Conservation (phyloP, 2,797 vertebrate species). For the Platalea minor region DNA sequence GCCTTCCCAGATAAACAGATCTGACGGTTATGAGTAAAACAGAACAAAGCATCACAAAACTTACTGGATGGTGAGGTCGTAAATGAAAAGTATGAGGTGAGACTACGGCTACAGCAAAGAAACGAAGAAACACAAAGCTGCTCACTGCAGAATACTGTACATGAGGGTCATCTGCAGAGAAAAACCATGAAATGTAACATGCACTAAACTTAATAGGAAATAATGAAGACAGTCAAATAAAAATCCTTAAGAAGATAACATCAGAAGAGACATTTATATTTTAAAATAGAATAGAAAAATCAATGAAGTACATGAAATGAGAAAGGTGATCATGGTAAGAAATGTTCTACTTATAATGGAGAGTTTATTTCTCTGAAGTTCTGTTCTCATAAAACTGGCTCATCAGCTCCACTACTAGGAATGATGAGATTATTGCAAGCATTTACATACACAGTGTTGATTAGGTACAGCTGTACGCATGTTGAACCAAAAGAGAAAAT, state of each 20-base stretch:
- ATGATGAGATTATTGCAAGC: neutral
- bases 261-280: constrained; percentile 16
- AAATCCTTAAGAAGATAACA: constrained; percentile 26
- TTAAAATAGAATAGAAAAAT: constrained; percentile 43
- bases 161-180: constrained; percentile 91
- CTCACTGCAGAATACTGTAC: constrained; percentile 98
- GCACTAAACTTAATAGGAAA: constrained; percentile 68
- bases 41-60: constrained; percentile 76
- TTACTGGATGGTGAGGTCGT: constrained; percentile 94
- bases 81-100: constrained; percentile 98
- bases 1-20: constrained; percentile 19
- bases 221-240: constrained; percentile 66
- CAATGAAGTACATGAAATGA: constrained; percentile 70
- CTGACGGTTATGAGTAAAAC: constrained; percentile 38
- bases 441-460: neutral
- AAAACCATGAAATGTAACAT: constrained; percentile 75
- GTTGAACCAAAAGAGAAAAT: neutral
- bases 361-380: neutral
- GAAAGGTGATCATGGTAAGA: constrained; percentile 34
- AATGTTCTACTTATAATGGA: neutral
- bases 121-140: constrained; percentile 98
- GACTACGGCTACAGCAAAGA: constrained; percentile 96
- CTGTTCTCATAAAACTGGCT: neutral
- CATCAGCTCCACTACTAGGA: neutral
- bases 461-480: neutral